Conservation (phyloP, 2,888 invertebrate genomes). For the Flexamia atlantica region DNA sequence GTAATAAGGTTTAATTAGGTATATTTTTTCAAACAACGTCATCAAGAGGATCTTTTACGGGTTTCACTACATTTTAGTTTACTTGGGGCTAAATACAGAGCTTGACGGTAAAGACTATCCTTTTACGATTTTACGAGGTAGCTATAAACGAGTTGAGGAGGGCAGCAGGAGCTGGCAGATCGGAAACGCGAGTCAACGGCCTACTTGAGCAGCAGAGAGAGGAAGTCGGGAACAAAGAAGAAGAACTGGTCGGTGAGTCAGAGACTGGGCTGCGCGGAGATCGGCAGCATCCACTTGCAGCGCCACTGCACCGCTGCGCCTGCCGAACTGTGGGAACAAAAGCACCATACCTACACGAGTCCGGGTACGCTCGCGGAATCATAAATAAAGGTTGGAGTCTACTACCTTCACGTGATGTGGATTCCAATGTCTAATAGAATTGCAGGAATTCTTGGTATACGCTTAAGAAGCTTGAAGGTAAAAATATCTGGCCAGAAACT, state of each 20-base stretch:
- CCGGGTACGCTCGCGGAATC: neutral
- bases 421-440: neutral
- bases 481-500: no score
- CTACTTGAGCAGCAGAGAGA: slow-evolving; percentile 32
- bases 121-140: slow-evolving; percentile 1
- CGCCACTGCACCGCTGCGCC: neutral
- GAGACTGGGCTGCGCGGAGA: slow-evolving; percentile 4
- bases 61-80: neutral
- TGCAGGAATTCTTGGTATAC: neutral
- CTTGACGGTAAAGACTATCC: neutral
- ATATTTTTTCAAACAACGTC: neutral
- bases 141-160: neutral
- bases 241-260: slow-evolving; percentile 57
- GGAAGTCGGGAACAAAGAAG: slow-evolving; percentile 55
- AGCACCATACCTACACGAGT: neutral
- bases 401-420: neutral
- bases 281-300: neutral
- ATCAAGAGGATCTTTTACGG: neutral
- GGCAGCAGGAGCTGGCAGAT: slow-evolving; percentile 25
- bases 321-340: neutral
- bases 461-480: no score
- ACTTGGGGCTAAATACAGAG: neutral
- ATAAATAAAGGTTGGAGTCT: neutral
- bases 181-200: slow-evolving; percentile 56
- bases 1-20: no score